Percentiles rank a stretch among this genome's conserved stretches.
Evolutionary conservation across 2,113 vertebrate species (phyloP).

Genomic region (Lagopus muta): DNA sequence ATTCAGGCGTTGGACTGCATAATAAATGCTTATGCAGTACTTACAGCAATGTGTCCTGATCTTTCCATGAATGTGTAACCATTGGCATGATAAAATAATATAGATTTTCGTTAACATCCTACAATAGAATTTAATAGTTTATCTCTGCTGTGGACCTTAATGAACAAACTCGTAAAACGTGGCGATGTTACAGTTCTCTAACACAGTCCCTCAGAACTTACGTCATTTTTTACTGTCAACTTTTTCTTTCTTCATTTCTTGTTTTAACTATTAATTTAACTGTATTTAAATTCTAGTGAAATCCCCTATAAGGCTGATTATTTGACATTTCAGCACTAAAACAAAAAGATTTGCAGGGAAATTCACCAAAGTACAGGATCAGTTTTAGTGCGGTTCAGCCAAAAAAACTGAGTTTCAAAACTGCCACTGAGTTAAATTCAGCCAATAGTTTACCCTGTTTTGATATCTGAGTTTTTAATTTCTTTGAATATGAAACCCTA

Average conservation of each 20-base stretch:
- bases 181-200: conserved; percentile 11
- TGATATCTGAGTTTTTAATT: neutral
- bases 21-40: neutral
- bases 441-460: neutral
- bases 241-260: conserved; percentile 31
- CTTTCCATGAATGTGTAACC: neutral
- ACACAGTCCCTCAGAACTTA: conserved; percentile 18
- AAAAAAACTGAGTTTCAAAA: conserved; percentile 23
- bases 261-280: conserved; percentile 34
- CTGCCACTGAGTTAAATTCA: neutral
- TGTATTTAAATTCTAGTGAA: neutral
- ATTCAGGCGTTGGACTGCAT: neutral
- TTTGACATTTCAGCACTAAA: conserved; percentile 32
- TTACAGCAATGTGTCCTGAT: neutral
- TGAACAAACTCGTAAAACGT: conserved; percentile 45
- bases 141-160: conserved; percentile 43
- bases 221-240: conserved; percentile 1
- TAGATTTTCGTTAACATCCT: conserved; percentile 31
- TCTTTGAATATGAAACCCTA: conserved; percentile 44
- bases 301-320: neutral
- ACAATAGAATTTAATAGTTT: conserved; percentile 43
- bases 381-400: conserved; percentile 30
- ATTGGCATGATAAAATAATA: conserved; percentile 26
- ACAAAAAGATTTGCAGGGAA: conserved; percentile 12
- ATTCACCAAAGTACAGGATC: neutral